A percentile compares a stretch with the other conserved stretches of the same genome.
Conservation (phyloP, 2,113 vertebrate species). For the Aptenodytes patagonicus region DNA sequence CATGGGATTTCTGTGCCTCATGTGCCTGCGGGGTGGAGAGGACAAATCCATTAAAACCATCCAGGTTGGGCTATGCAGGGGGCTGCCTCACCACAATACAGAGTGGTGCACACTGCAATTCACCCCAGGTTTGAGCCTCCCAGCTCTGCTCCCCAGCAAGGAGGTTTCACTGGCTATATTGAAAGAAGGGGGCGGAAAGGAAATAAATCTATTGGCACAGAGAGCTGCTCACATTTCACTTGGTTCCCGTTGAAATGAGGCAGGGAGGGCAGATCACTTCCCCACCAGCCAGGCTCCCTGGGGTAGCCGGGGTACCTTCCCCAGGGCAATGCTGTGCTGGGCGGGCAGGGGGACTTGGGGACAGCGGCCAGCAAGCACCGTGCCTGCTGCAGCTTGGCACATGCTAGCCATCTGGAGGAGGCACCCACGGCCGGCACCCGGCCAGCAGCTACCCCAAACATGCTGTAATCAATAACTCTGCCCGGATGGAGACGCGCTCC, state of each 20-base stretch:
- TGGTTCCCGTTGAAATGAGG: fast-evolving
- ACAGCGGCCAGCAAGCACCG: fast-evolving
- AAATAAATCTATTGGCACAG: background rate
- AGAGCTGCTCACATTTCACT: background rate
- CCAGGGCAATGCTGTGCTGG: background rate
- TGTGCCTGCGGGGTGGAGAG: background rate
- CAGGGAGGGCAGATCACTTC: background rate
- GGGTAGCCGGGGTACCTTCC: background rate
- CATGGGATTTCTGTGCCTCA: background rate
- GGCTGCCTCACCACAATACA: background rate
- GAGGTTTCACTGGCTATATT: background rate
- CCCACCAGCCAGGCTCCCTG: background rate
- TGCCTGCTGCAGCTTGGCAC: background rate
- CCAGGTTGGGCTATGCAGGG: background rate
- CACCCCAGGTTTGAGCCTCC: background rate
- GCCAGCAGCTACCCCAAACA: background rate
- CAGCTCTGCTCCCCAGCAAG: background rate
- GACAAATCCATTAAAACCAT: background rate
- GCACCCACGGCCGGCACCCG: background rate
- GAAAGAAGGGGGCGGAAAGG: background rate
- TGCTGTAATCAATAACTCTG: background rate
- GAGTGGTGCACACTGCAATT: fast-evolving
- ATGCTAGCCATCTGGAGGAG: background rate
- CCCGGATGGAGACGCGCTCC: background rate
- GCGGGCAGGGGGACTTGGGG: background rate